These are phyloP conservation scores for Ephydatia muelleri DNA, from an alignment of 37 sponge, comb jelly and placozoan genomes.

Conservation along the genomic window DNA sequence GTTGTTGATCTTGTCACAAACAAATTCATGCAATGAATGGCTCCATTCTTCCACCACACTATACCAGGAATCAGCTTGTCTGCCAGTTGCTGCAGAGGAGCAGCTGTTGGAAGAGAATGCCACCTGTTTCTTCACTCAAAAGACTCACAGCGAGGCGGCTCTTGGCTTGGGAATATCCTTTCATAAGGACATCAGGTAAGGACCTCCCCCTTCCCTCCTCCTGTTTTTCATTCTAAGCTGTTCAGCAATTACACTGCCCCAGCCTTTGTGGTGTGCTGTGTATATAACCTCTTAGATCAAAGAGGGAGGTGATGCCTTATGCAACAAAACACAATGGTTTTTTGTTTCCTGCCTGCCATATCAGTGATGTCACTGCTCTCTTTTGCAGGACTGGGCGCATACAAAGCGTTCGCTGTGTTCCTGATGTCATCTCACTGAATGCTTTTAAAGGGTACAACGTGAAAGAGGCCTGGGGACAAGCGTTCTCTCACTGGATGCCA, in stretches of 20 bases:
- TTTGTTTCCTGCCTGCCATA: not conserved
- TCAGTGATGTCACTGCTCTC: no score
- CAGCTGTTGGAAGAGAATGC: slow-evolving; percentile 34
- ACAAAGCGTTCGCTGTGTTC: slow-evolving; percentile 57
- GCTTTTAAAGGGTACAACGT: slow-evolving; percentile 55
- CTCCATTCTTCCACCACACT: not conserved
- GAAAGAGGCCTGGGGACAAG: slow-evolving; percentile 48
- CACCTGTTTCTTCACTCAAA: slow-evolving; percentile 51
- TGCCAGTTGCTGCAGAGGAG: slow-evolving; percentile 12
- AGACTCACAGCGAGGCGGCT: slow-evolving; percentile 55
- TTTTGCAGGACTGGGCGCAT: slow-evolving; percentile 50
- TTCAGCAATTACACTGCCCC: no score
- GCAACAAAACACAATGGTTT: not conserved
- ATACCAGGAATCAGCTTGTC: not conserved
- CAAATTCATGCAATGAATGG: no score
- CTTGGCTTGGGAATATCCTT: slow-evolving; percentile 60
- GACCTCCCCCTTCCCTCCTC: no score
- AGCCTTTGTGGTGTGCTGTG: no score
- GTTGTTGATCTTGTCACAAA: no score
- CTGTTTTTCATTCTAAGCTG: no score
- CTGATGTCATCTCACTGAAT: slow-evolving; percentile 64
- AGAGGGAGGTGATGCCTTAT: no score
- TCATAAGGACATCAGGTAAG: slow-evolving; percentile 53
- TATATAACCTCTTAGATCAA: no score
- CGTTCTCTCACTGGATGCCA: slow-evolving; percentile 68